Evolutionary conservation across 2,797 vertebrate genomes (phyloP).

Genomic region (Liasis olivaceus): DNA sequence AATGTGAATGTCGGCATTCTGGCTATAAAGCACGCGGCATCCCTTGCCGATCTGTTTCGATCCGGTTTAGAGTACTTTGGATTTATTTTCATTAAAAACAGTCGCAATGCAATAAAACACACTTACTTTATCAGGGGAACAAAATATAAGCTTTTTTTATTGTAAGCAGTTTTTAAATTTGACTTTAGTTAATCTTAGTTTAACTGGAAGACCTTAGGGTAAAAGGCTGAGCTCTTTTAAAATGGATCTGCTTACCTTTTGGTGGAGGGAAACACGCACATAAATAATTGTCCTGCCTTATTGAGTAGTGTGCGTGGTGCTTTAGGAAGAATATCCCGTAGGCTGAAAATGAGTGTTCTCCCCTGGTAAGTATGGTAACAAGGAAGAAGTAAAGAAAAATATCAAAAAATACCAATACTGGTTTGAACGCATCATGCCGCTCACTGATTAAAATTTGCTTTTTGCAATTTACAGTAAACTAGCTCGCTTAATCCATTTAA

Average conservation of each 20-base stretch:
- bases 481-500: background rate
- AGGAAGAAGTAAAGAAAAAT: background rate
- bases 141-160: background rate
- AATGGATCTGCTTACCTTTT: background rate
- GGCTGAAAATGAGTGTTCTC: background rate
- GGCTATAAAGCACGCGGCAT: background rate
- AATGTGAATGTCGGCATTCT: background rate
- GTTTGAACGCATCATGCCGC: background rate
- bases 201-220: background rate
- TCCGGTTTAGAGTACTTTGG: background rate
- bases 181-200: background rate
- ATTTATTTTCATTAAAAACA: background rate
- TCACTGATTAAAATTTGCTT: background rate
- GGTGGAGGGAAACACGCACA: background rate
- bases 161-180: background rate
- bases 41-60: background rate
- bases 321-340: background rate
- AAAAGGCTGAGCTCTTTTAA: background rate
- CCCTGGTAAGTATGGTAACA: background rate
- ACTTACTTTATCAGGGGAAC: background rate
- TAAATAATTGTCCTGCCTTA: background rate
- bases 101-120: background rate
- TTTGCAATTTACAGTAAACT: background rate
- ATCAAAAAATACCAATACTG: background rate
- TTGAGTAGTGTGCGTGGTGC: background rate